Base-by-base conservation (phyloP, 2,113 vertebrate species). In the Pluvianellus socialis region DNA sequence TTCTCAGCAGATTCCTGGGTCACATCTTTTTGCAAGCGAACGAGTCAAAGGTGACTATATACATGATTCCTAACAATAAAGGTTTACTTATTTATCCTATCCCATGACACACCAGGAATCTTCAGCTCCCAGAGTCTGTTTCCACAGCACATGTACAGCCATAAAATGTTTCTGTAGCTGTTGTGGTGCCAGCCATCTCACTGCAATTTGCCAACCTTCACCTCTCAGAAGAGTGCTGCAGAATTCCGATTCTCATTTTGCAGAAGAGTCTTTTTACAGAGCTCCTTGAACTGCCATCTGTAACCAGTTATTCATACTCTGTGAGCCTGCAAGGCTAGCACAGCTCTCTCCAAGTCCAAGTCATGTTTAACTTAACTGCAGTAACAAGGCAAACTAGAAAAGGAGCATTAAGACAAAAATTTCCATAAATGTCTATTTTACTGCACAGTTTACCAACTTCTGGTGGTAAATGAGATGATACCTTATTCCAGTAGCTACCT, bases 241-340 rank as follows among this genome's bases (percentile, higher is more conserved):
- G 35, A 86, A 74, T 71, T 50, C 22, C 4, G 3, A 35, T 56
- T 61, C 62, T 67, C 23, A 14, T 56, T 26, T 70, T 5, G 2
- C 26, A 44, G 23, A 61, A 35, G 22, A 33, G 35, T 11, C 32
- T 28, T 66, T 58, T 71, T 15, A 88, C 27, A 71, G 33, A 63
- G 35, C 18, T 76, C n/a, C 58, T 67, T 8, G 7, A 75, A 76
- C n/a, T 35, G n/a, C 47, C 38, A 44, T 6, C 52, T 58, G 10
- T 32, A 79, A 75, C 23, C 50, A 70, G 20, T 6, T 8, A 3
- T 30, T 52, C 0, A 0, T n/a, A 70, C 33, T 28, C 65, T 14
- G 6, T 9, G 15, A 67, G 42, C 58, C 49, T 71, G 56, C 28
- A 75, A 32, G n/a, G 27, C 50, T 62, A 38, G 8, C 32, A 35